Percentiles rank a stretch among this genome's conserved stretches.
phyloP scores from a whole-genome alignment of 2,797 vertebrate genomes.

The Cryptoblepharus egeriae region DNA sequence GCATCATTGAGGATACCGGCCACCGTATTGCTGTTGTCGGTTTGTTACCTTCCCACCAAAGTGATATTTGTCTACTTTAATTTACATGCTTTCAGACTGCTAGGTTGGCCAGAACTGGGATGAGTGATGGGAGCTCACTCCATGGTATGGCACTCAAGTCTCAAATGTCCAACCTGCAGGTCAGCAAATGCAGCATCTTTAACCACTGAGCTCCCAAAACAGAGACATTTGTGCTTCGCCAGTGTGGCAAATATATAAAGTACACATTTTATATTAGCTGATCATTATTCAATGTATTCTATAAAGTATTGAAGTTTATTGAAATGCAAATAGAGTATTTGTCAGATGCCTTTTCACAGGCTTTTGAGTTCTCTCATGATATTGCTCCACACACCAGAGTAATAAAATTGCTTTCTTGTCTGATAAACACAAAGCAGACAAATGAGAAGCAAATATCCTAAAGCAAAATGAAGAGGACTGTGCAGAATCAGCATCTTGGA shows the following conservation, averaged over 20 bases:
- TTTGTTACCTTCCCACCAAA: too few relatives aligned
- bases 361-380: neutral
- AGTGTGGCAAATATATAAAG: neutral
- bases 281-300: constrained; percentile 9
- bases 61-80: too few relatives aligned
- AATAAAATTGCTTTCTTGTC: neutral
- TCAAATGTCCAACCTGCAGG: too few relatives aligned
- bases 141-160: too few relatives aligned
- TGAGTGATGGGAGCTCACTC: too few relatives aligned
- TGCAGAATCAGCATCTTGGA: neutral
- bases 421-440: neutral
- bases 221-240: constrained; percentile 8
- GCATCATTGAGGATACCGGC: too few relatives aligned
- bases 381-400: neutral
- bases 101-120: too few relatives aligned
- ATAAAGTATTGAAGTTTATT: constrained; percentile 2
- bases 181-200: too few relatives aligned
- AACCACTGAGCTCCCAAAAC: too few relatives aligned
- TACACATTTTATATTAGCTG: constrained; percentile 6
- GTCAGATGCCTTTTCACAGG: neutral
- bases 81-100: too few relatives aligned
- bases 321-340: constrained; percentile 1
- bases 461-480: constrained; percentile 4
- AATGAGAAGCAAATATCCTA: constrained; percentile 18
- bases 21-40: too few relatives aligned